A percentile compares a stretch with the other conserved stretches of the same genome.
Evolutionary conservation across 1,140 invertebrate genomes (phyloP).

Genomic region (Trichonephila inaurata): DNA sequence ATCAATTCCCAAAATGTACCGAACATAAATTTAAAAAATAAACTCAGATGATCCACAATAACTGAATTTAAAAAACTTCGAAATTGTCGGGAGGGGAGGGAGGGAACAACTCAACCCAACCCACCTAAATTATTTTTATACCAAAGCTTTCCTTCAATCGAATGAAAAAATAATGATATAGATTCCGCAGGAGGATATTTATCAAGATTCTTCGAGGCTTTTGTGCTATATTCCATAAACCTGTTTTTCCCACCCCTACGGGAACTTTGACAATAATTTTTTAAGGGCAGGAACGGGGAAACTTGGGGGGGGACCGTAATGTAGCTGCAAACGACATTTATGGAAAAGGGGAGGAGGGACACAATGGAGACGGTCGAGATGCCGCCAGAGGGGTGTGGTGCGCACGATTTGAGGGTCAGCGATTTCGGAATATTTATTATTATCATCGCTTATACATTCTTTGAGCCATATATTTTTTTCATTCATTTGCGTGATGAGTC

Average conservation of each 20-base stretch:
- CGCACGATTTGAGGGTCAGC: conserved; percentile 19
- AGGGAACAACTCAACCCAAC: too few relatives aligned
- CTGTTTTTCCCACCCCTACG: conserved; percentile 5
- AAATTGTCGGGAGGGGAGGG: too few relatives aligned
- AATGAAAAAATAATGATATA: too few relatives aligned
- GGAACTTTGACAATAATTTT: conserved; percentile 30
- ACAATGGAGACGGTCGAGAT: conserved; percentile 53
- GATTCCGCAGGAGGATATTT: too few relatives aligned
- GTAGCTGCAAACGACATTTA: not conserved
- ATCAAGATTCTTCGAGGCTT: not conserved
- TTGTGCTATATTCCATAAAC: not conserved
- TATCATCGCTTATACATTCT: conserved; percentile 34
- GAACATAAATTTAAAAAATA: too few relatives aligned
- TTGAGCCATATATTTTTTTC: not conserved
- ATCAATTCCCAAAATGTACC: too few relatives aligned
- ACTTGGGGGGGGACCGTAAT: not conserved
- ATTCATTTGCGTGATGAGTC: not conserved
- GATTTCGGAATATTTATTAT: conserved; percentile 60
- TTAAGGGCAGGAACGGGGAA: not conserved
- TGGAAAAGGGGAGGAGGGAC: not conserved
- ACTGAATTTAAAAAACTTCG: too few relatives aligned
- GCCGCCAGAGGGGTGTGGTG: conserved; percentile 52
- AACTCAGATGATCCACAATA: too few relatives aligned
- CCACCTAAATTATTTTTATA: too few relatives aligned
- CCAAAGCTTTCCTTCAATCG: too few relatives aligned